Percentiles rank a stretch among this genome's conserved stretches.
phyloP scores from a whole-genome alignment of 2,113 vertebrate species.

The Bufo gargarizans region DNA sequence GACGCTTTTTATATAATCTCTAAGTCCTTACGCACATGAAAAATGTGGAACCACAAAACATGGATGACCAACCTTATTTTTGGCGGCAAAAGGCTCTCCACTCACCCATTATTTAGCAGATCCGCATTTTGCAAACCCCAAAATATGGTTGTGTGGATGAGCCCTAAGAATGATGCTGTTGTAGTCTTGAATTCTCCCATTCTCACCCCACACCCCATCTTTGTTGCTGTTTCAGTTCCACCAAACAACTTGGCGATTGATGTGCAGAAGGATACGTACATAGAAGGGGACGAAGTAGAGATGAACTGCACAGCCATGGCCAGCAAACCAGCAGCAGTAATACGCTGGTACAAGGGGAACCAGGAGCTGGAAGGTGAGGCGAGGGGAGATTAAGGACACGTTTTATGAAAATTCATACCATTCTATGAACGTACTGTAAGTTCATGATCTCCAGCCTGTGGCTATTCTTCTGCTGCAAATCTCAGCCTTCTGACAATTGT shows the following conservation, averaged over 20 bases:
- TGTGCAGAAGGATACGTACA: constrained; percentile 87
- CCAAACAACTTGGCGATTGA: constrained; percentile 92
- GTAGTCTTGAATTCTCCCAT: neutral
- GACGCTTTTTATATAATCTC: neutral
- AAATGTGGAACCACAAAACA: too few relatives aligned
- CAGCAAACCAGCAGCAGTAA: constrained; percentile 91
- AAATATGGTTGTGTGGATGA: too few relatives aligned
- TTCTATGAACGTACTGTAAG: neutral
- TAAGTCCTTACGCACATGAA: too few relatives aligned
- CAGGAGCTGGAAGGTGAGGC: constrained; percentile 85
- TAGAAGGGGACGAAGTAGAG: constrained; percentile 95
- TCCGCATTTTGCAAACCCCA: too few relatives aligned
- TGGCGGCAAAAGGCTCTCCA: too few relatives aligned
- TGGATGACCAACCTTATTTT: too few relatives aligned
- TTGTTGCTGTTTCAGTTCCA: constrained; percentile 76
- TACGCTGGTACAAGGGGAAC: constrained; percentile 96
- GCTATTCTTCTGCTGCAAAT: neutral
- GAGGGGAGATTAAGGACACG: neutral
- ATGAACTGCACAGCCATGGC: constrained; percentile 95
- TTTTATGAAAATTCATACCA: neutral
- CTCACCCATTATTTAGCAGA: too few relatives aligned
- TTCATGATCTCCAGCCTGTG: too few relatives aligned
- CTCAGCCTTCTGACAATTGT: neutral
- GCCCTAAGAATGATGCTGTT: neutral
- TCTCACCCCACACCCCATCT: neutral